Evolutionary conservation across 2,113 vertebrate genomes (phyloP), one percentile per base, ranked within the genome.

Genomic region (Spermophilus dauricus): DNA sequence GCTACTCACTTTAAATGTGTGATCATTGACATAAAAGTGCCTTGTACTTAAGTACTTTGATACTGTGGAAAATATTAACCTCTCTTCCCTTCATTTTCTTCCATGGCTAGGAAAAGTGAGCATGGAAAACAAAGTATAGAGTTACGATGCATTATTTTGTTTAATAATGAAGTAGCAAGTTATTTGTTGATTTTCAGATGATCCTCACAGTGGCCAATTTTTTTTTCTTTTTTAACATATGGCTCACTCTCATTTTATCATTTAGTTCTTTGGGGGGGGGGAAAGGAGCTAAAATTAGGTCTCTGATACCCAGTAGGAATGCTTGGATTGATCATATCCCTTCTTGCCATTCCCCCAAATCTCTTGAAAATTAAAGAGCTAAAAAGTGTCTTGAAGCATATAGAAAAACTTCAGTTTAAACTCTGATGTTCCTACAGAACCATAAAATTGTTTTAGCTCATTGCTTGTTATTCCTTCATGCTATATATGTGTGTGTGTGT

Each of bases 311-410:
- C 3, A 78, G 20, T 65, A 58, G 75, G 63, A 83, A 13, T 16
- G 9, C 75, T 73, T 86, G 8, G 37, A 89, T 12, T 75, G 37
- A 16, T 28, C 37, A 32, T 51, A 32, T 26, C 48, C 24, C 39
- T 8, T 20, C 58, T 30, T 5, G 2, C 9, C 24, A 0, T 4
- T 32, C 0, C 30, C 6, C 26, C 5, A 13, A 11, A n/a, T 17
- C 32, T 85, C 51, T 39, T 11, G 45, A 37, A 94, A 75, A 87
- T 75, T 26, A 17, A 84, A 86, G 65, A 30, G 13, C 30, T 84
- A 18, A 86, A 39, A 73, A 67, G 11, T 73, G 34, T 12, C 58
- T 91, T 91, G 48, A 5, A 84, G 30, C 24, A 16, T 75, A 39
- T 28, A 81, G 65, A 17, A 69, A 88, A 95, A 73, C 18, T 22